A percentile compares a stretch with the other conserved stretches of the same genome.
Conservation (phyloP, 2,797 vertebrate genomes). For the Australoheros facetus region DNA sequence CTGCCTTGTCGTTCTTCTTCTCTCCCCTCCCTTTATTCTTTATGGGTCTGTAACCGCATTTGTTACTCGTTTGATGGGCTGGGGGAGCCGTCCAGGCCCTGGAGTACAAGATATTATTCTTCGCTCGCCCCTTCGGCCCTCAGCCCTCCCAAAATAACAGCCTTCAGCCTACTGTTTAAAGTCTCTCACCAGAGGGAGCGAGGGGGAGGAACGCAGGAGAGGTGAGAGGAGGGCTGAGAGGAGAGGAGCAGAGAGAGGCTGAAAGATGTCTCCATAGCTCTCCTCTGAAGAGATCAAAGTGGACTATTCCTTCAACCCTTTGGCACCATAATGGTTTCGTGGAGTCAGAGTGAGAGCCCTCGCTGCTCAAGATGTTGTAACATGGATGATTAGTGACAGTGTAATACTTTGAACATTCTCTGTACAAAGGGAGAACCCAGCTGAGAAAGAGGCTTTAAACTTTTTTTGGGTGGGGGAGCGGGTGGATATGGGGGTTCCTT, state of each 20-base stretch:
- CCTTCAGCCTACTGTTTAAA: conserved; percentile 83
- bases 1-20: conserved; percentile 81
- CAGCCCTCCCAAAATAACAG: conserved; percentile 81
- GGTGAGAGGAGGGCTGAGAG: conserved; percentile 44
- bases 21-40: conserved; percentile 78
- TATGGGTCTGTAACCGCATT: conserved; percentile 82
- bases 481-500: conserved; percentile 68
- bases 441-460: conserved; percentile 83
- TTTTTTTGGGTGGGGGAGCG: conserved; percentile 35
- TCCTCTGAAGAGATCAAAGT: conserved; percentile 75
- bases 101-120: conserved; percentile 85
- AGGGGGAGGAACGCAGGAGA: conserved; percentile 46
- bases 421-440: conserved; percentile 81
- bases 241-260: conserved; percentile 68
- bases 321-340: conserved; percentile 70
- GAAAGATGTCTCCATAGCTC: conserved; percentile 69
- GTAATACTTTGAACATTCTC: conserved; percentile 78
- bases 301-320: conserved; percentile 63
- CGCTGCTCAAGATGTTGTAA: conserved; percentile 69
- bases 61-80: conserved; percentile 84
- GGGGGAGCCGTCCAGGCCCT: conserved; percentile 77
- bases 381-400: conserved; percentile 81
- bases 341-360: conserved; percentile 74
- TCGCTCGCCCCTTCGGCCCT: conserved; percentile 67
- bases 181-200: conserved; percentile 77